A percentile compares a stretch with the other conserved stretches of the same genome.
Evolutionary conservation across 2,797 vertebrate genomes (phyloP).

Genomic region (Tolypeutes matacus): DNA sequence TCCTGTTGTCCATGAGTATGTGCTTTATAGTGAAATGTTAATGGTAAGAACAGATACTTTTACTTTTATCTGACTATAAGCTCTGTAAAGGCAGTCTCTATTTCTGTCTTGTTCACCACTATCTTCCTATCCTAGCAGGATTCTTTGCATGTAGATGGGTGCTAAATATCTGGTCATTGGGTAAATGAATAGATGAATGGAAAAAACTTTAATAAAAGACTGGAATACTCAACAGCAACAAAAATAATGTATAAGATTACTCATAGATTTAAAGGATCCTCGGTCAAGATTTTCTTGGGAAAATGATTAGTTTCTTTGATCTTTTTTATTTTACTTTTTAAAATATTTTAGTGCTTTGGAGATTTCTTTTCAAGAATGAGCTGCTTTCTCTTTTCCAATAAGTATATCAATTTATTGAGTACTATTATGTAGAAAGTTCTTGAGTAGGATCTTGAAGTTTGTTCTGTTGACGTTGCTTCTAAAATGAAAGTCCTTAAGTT

Average conservation of each 20-base stretch:
- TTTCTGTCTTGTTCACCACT: not conserved
- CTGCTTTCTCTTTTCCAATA: not conserved
- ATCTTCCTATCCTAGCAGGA: not conserved
- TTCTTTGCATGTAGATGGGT: not conserved
- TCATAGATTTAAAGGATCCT: not conserved
- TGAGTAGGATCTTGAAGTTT: constrained; percentile 31
- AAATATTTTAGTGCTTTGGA: not conserved
- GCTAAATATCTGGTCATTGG: not conserved
- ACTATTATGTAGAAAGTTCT: not conserved
- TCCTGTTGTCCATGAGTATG: constrained; percentile 95
- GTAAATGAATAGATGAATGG: not conserved
- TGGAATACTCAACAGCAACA: not conserved
- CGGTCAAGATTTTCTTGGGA: not conserved
- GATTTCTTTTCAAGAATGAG: not conserved
- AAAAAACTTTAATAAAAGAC: not conserved
- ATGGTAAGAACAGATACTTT: constrained; percentile 89
- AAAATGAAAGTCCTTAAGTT: constrained; percentile 56
- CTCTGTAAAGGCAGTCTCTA: not conserved
- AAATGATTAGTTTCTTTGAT: not conserved
- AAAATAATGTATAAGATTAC: not conserved
- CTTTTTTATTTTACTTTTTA: constrained; percentile 36
- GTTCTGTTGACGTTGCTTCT: not conserved
- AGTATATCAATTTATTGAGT: not conserved
- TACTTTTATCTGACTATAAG: not conserved
- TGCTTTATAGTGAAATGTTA: constrained; percentile 94